A percentile compares a stretch with the other conserved stretches of the same genome.
Evolutionary conservation across 2,797 vertebrate genomes (phyloP).

Genomic region (Trematomus bernacchii): DNA sequence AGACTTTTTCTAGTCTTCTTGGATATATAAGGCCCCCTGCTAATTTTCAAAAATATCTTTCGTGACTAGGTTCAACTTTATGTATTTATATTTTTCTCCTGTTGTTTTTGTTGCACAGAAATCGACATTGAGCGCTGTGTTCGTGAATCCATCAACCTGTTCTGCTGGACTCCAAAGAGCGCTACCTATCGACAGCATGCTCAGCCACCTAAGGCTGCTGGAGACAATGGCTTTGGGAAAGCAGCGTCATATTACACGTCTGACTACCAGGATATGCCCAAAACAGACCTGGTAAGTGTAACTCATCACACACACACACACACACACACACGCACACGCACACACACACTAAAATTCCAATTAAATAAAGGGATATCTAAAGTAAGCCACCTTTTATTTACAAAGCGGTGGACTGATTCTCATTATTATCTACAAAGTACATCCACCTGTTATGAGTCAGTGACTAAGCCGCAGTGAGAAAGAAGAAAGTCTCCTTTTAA

Average conservation of each 20-base stretch:
- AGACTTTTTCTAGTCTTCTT: too few relatives aligned
- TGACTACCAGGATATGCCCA: constrained; percentile 91
- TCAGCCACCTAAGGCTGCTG: constrained; percentile 85
- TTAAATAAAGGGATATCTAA: not conserved
- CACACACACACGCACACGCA: not conserved
- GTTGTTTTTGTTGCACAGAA: constrained; percentile 80
- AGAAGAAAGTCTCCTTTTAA: not conserved
- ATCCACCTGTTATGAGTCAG: not conserved
- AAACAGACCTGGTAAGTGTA: constrained; percentile 90
- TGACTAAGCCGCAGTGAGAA: too few relatives aligned
- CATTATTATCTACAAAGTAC: not conserved
- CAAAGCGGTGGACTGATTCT: not conserved
- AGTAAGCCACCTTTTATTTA: not conserved
- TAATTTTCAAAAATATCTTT: too few relatives aligned
- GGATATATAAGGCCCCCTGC: too few relatives aligned
- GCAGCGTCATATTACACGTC: constrained; percentile 84
- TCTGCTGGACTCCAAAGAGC: constrained; percentile 97
- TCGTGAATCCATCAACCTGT: constrained; percentile 96
- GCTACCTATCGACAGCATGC: constrained; percentile 95
- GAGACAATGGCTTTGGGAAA: constrained; percentile 81
- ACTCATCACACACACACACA: too few relatives aligned
- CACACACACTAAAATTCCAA: not conserved
- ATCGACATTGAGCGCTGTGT: constrained; percentile 98
- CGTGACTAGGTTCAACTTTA: too few relatives aligned
- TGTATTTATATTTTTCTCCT: not conserved